Evolutionary conservation across 2,797 vertebrate species (phyloP).

Genomic region (Leptatherina wallacei): DNA sequence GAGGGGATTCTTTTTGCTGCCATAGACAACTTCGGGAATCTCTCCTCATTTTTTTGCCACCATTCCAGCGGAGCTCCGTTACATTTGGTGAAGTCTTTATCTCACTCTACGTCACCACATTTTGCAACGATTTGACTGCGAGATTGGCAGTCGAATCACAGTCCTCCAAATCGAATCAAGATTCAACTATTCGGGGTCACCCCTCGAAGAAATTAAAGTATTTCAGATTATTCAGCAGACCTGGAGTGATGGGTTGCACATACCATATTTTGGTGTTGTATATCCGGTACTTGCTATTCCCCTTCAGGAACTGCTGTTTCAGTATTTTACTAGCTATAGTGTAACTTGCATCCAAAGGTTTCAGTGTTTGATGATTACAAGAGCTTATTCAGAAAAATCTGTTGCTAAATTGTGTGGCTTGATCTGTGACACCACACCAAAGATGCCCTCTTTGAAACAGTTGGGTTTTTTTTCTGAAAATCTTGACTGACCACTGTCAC

Average conservation of each 20-base stretch:
- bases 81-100: too few relatives aligned
- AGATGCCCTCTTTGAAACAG: not conserved
- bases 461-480: not conserved
- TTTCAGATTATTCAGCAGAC: not conserved
- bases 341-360: not conserved
- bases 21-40: too few relatives aligned
- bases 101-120: too few relatives aligned
- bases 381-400: not conserved
- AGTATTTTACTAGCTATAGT: not conserved
- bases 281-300: not conserved
- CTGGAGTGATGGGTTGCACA: not conserved
- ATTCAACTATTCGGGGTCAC: too few relatives aligned
- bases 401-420: fast-evolving
- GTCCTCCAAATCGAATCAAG: too few relatives aligned
- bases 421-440: not conserved
- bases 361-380: not conserved
- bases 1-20: too few relatives aligned
- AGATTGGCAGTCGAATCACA: too few relatives aligned
- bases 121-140: too few relatives aligned
- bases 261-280: not conserved
- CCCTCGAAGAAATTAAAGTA: not conserved
- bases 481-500: not conserved
- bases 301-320: not conserved
- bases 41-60: too few relatives aligned
- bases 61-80: too few relatives aligned